These are phyloP conservation scores for Neoniphon sammara DNA, from an alignment of 2,797 vertebrate genomes.

Conservation along the genomic window DNA sequence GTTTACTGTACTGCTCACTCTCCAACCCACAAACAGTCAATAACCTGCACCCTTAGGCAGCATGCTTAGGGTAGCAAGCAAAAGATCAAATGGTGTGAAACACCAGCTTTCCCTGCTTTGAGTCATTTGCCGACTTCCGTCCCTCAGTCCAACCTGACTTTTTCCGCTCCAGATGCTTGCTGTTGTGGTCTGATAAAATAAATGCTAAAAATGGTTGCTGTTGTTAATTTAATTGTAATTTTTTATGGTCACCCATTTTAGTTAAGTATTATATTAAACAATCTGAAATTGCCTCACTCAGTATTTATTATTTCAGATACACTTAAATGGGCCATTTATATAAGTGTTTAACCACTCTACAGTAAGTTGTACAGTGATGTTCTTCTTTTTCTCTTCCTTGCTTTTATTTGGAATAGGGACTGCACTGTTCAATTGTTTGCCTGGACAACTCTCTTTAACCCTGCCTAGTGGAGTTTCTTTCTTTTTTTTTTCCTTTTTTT, in stretches of 20 bases:
- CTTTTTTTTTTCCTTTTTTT: constrained; percentile 19
- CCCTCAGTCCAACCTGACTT: not conserved
- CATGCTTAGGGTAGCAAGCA: constrained; percentile 10
- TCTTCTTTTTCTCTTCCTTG: not conserved
- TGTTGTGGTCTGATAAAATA: not conserved
- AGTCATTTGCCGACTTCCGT: not conserved
- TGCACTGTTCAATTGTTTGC: constrained; percentile 17
- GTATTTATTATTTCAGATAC: not conserved
- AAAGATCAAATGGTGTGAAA: constrained; percentile 1
- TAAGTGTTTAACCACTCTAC: constrained; percentile 1
- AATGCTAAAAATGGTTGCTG: no score
- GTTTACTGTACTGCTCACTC: constrained; percentile 30
- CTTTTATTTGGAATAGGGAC: not conserved
- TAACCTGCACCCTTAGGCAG: constrained; percentile 30
- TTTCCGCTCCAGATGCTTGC: not conserved
- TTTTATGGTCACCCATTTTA: not conserved
- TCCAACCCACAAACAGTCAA: constrained; percentile 47
- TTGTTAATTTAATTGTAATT: not conserved
- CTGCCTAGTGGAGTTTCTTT: constrained; percentile 15
- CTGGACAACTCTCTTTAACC: constrained; percentile 24
- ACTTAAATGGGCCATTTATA: not conserved
- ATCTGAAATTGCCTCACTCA: not conserved
- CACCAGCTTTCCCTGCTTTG: not conserved
- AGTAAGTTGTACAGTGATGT: constrained; percentile 21
- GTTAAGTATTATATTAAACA: not conserved